Evolutionary conservation across 2,797 vertebrate genomes (phyloP).

Genomic region (Melanotaenia pygmaea): DNA sequence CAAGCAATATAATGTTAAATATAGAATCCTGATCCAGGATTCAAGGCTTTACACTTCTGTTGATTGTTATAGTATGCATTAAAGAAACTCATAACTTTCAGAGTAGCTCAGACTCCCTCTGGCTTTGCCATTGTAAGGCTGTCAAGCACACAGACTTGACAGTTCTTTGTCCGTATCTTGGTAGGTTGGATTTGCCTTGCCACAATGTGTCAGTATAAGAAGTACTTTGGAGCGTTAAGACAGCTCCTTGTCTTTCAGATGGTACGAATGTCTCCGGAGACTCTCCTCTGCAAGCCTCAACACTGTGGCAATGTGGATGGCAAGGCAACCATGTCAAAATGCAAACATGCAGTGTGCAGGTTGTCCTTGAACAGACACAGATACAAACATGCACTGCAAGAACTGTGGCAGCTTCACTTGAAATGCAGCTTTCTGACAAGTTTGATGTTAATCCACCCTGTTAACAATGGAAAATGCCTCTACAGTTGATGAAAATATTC

Average conservation of each 20-base stretch:
- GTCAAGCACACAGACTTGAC: constrained; percentile 32
- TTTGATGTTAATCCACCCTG: neutral
- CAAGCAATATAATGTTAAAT: neutral
- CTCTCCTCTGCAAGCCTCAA: constrained; percentile 13
- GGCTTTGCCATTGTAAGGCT: constrained; percentile 14
- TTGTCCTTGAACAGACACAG: neutral
- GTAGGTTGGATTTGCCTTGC: constrained; percentile 41
- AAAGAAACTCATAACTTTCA: constrained; percentile 15
- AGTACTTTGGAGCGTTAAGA: constrained; percentile 32
- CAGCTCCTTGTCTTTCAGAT: constrained; percentile 33
- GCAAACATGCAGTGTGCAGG: constrained; percentile 13
- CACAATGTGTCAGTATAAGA: constrained; percentile 23
- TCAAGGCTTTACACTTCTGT: constrained; percentile 27
- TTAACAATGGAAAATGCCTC: neutral
- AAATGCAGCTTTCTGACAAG: neutral
- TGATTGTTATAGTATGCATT: constrained; percentile 19
- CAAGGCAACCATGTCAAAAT: constrained; percentile 21
- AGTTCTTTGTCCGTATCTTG: constrained; percentile 42
- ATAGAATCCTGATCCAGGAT: constrained; percentile 13
- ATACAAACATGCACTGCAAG: constrained; percentile 6
- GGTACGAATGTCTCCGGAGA: constrained; percentile 35
- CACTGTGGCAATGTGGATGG: constrained; percentile 8
- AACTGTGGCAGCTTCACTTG: neutral
- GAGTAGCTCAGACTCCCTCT: constrained; percentile 18
- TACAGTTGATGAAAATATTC: neutral